These are phyloP conservation scores for Hypsopygia costalis DNA, from an alignment of 2,888 invertebrate genomes.

Conservation along the genomic window DNA sequence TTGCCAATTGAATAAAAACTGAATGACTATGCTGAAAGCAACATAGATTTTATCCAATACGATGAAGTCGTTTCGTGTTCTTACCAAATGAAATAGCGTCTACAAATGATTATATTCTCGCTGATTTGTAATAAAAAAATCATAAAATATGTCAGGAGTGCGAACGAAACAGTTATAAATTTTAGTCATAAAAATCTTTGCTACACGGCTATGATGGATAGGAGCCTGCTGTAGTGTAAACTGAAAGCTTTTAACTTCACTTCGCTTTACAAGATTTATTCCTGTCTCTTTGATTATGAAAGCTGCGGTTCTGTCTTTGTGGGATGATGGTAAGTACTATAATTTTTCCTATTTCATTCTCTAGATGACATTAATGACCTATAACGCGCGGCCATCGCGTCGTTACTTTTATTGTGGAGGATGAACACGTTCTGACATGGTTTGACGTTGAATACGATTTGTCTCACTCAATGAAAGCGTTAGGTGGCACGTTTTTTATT, in stretches of 20 bases:
- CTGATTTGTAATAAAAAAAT: not conserved
- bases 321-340: slow-evolving; percentile 13
- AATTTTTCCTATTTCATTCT: slow-evolving; percentile 38
- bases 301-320: slow-evolving; percentile 2
- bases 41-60: no score
- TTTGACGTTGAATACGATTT: slow-evolving; percentile 9
- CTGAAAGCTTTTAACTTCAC: not conserved
- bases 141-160: not conserved
- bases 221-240: not conserved
- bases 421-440: slow-evolving; percentile 23
- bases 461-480: slow-evolving; percentile 3
- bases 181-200: not conserved
- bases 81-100: not conserved
- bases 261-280: not conserved
- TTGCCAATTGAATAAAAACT: no score
- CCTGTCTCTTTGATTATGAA: slow-evolving; percentile 11
- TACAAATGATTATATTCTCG: not conserved
- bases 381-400: slow-evolving; percentile 38
- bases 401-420: slow-evolving; percentile 29
- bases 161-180: not conserved
- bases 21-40: no score
- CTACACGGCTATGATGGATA: not conserved
- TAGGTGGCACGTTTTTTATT: no score
- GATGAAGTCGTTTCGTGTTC: not conserved
- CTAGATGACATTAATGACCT: slow-evolving; percentile 51